phyloP scores from a whole-genome alignment of 2,113 vertebrate species.

The Semnopithecus entellus region DNA sequence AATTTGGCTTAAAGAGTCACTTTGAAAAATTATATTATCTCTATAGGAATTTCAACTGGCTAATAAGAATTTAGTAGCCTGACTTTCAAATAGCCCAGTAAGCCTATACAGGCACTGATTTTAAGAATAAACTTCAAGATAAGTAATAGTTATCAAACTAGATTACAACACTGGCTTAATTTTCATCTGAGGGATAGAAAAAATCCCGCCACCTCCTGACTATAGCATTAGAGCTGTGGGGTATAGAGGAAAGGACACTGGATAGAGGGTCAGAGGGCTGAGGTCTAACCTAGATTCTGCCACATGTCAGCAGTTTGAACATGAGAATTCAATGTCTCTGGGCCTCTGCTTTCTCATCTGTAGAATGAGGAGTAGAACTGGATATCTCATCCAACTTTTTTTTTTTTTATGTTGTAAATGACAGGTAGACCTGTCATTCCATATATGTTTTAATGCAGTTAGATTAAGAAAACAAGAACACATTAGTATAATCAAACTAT shows the following conservation, averaged over 20 bases:
- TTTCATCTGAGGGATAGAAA: not conserved
- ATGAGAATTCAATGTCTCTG: not conserved
- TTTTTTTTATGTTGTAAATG: not conserved
- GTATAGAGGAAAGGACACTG: not conserved
- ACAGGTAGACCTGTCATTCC: not conserved
- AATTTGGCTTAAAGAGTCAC: not conserved
- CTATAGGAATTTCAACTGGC: slow-evolving; percentile 17
- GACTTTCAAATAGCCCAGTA: not conserved
- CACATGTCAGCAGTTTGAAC: not conserved
- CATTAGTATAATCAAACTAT: not conserved
- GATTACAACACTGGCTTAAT: not conserved
- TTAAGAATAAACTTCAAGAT: not conserved
- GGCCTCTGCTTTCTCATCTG: not conserved
- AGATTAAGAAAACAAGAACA: not conserved
- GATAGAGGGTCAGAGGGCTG: not conserved
- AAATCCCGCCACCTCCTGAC: not conserved
- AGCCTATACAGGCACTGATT: not conserved
- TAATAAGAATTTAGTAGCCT: not conserved
- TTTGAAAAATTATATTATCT: slow-evolving; percentile 36
- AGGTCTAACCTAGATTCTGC: not conserved
- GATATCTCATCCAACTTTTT: not conserved
- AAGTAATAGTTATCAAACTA: not conserved
- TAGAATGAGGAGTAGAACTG: not conserved
- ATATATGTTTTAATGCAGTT: not conserved
- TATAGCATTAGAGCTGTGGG: not conserved